phyloP scores from a whole-genome alignment of 2,797 vertebrate genomes.

The Numenius phaeopus region DNA sequence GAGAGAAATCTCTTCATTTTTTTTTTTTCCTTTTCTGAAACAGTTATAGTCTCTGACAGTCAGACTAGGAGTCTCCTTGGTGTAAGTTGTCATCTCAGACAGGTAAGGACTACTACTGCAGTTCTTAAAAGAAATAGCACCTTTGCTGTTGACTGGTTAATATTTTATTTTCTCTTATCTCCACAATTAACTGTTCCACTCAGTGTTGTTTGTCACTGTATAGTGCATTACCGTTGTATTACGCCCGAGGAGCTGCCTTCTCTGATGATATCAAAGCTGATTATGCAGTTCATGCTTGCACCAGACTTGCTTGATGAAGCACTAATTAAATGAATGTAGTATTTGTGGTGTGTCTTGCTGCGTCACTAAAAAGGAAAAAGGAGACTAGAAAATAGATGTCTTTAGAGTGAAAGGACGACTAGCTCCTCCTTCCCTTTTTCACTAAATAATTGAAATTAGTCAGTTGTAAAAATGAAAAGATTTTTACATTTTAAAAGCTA shows the following conservation, averaged over 20 bases:
- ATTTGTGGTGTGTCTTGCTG: not conserved
- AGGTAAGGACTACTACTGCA: fast-evolving
- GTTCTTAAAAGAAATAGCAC: not conserved
- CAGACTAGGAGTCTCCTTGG: not conserved
- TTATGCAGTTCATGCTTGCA: not conserved
- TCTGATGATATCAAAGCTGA: not conserved
- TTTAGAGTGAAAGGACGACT: not conserved
- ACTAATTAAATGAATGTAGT: not conserved
- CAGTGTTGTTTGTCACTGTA: not conserved
- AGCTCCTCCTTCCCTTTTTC: not conserved
- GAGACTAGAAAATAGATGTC: not conserved
- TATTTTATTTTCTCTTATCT: not conserved
- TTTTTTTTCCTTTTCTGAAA: not conserved
- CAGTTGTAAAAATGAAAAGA: not conserved
- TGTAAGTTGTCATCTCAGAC: not conserved
- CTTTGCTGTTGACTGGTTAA: not conserved
- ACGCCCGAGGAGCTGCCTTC: not conserved
- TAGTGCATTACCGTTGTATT: not conserved
- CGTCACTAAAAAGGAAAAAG: not conserved
- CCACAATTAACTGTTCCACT: not conserved
- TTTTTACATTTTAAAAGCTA: slow-evolving; percentile 11
- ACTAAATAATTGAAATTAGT: not conserved
- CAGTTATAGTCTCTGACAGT: not conserved
- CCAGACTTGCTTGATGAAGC: not conserved
- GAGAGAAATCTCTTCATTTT: not conserved